Evolutionary conservation across 1,140 invertebrate genomes (phyloP).

Genomic region (Lithobius niger): DNA sequence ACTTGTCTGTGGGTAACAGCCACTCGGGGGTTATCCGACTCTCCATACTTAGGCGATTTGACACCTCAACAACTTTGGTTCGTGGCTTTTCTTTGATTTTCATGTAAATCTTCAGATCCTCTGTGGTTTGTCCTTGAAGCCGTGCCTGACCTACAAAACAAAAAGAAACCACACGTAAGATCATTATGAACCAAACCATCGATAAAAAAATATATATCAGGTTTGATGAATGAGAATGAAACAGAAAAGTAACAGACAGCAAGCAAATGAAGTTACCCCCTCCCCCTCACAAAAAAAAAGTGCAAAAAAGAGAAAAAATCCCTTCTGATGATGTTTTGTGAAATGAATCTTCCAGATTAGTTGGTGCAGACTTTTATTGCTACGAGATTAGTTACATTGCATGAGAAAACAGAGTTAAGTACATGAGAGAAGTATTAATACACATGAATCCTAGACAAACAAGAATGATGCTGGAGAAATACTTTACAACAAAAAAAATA

Average conservation of each 20-base stretch:
- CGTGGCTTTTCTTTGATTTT: conserved; percentile 24
- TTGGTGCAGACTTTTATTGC: conserved; percentile 5
- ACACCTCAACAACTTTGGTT: conserved; percentile 26
- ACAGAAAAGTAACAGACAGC: background rate
- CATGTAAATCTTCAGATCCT: conserved; percentile 38
- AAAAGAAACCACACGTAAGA: background rate
- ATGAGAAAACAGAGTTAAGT: background rate
- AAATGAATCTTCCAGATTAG: conserved; percentile 6
- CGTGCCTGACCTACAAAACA: conserved; percentile 40
- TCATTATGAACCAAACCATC: background rate
- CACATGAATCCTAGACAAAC: background rate
- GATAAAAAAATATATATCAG: background rate
- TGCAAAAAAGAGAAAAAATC: conserved; percentile 7
- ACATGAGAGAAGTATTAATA: too few relatives aligned
- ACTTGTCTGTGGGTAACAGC: conserved; percentile 62
- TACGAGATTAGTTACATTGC: conserved; percentile 3
- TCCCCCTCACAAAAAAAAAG: background rate
- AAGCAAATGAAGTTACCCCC: too few relatives aligned
- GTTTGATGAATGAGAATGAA: background rate
- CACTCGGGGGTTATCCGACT: conserved; percentile 51
- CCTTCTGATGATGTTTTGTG: conserved; percentile 4
- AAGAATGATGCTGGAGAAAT: too few relatives aligned
- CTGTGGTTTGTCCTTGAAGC: conserved; percentile 43
- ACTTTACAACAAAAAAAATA: too few relatives aligned
- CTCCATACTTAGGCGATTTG: conserved; percentile 53